phyloP scores from a whole-genome alignment of 2,888 invertebrate species.

The Ochropleura plecta region DNA sequence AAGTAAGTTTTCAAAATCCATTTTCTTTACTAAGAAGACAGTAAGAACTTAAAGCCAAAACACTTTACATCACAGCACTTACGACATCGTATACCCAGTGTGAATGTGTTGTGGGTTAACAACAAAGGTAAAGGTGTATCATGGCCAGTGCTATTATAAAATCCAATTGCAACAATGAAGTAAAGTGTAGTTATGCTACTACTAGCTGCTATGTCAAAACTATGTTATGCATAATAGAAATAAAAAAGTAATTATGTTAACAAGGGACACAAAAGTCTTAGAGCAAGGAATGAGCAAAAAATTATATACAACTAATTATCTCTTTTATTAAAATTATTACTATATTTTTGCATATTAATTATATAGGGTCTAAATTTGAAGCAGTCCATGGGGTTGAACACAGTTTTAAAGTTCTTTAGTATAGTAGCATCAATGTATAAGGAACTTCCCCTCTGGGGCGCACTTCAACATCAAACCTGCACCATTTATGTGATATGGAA shows the following conservation, averaged over 20 bases:
- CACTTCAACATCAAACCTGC: neutral
- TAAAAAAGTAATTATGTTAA: neutral
- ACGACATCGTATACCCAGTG: neutral
- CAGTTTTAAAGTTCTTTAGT: neutral
- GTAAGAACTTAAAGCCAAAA: neutral
- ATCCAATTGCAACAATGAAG: neutral
- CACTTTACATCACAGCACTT: no score
- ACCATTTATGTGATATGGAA: neutral
- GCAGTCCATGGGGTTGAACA: neutral
- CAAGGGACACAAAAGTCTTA: neutral
- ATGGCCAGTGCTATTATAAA: neutral
- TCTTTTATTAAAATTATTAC: neutral
- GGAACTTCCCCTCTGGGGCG: neutral
- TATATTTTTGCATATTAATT: neutral
- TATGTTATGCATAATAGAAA: neutral
- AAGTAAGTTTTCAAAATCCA: constrained; percentile 71
- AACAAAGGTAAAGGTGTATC: neutral
- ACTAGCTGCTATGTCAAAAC: neutral
- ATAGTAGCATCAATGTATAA: neutral
- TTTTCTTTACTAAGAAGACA: neutral
- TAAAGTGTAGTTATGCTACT: neutral
- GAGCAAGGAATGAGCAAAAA: neutral
- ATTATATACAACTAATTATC: neutral
- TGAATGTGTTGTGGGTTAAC: neutral
- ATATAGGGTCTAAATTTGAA: neutral